Conservation (phyloP, 2,888 invertebrate genomes). For the Molorchus minor region DNA sequence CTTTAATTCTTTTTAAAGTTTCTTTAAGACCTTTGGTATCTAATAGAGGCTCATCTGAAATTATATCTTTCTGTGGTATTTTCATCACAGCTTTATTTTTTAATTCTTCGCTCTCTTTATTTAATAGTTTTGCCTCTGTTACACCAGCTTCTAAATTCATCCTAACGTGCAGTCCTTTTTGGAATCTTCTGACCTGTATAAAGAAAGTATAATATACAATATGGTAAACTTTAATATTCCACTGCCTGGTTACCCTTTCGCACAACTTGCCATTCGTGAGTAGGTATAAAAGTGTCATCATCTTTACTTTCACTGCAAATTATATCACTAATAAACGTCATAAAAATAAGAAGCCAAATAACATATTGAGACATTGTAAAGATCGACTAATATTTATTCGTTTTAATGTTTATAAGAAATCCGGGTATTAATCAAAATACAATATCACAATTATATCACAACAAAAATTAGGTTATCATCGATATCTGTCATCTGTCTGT, state of each 20-base stretch:
- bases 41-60: slow-evolving; percentile 34
- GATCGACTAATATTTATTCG: too few relatives aligned
- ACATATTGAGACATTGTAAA: slow-evolving; percentile 9
- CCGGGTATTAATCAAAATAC: too few relatives aligned
- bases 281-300: slow-evolving; percentile 66
- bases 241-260: slow-evolving; percentile 64
- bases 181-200: slow-evolving; percentile 75
- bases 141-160: slow-evolving; percentile 79
- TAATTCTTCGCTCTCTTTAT: slow-evolving; percentile 59
- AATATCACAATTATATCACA: too few relatives aligned
- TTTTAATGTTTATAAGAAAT: too few relatives aligned
- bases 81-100: slow-evolving; percentile 41
- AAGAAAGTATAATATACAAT: slow-evolving; percentile 19
- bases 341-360: slow-evolving; percentile 23
- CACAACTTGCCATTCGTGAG: slow-evolving; percentile 72
- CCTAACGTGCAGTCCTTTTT: slow-evolving; percentile 76
- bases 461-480: too few relatives aligned
- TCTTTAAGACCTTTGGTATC: slow-evolving; percentile 52
- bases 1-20: slow-evolving; percentile 57
- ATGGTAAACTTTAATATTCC: neutral
- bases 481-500: too few relatives aligned
- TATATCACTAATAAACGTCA: slow-evolving; percentile 16
- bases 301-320: slow-evolving; percentile 33
- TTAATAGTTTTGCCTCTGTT: slow-evolving; percentile 78
- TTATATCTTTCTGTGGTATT: slow-evolving; percentile 44